Percentiles rank a stretch among this genome's conserved stretches.
Evolutionary conservation across 2,888 invertebrate species (phyloP).

Genomic region (Plusia festucae): DNA sequence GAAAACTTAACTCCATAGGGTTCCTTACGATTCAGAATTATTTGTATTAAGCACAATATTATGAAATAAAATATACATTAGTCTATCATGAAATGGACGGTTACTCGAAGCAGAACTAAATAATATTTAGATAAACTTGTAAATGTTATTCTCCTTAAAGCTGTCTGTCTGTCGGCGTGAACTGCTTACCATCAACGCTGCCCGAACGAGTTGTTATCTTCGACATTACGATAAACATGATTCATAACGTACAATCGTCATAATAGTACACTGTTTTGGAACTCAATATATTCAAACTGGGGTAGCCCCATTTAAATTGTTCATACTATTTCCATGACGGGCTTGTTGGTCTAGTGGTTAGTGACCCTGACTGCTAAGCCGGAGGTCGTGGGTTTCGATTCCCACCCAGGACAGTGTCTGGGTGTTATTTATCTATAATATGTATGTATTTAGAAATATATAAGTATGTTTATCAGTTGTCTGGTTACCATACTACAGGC

Average conservation of each 20-base stretch:
- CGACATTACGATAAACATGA: conserved; percentile 26
- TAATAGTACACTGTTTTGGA: background rate
- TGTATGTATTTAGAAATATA: too few species aligned
- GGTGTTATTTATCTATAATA: too few species aligned
- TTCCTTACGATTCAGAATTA: background rate
- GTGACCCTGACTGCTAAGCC: too few species aligned
- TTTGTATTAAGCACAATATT: background rate
- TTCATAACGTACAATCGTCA: conserved; percentile 19
- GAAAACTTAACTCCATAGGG: too few species aligned
- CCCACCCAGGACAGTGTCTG: too few species aligned
- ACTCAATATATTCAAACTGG: background rate
- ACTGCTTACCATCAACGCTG: conserved; percentile 44
- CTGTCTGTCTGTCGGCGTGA: conserved; percentile 30
- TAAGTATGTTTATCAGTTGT: too few species aligned
- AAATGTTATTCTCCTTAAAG: conserved; percentile 38
- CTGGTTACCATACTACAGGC: too few species aligned
- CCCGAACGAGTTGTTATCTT: conserved; percentile 42
- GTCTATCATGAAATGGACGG: background rate
- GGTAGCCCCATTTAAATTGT: background rate
- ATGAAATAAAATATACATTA: background rate
- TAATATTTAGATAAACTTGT: conserved; percentile 38
- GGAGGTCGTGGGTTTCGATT: too few species aligned
- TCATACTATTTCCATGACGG: too few species aligned
- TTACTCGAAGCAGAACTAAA: conserved; percentile 18
- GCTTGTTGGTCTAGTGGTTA: too few species aligned